Conservation (phyloP, 2,113 vertebrate species). For the Carassius auratus region DNA sequence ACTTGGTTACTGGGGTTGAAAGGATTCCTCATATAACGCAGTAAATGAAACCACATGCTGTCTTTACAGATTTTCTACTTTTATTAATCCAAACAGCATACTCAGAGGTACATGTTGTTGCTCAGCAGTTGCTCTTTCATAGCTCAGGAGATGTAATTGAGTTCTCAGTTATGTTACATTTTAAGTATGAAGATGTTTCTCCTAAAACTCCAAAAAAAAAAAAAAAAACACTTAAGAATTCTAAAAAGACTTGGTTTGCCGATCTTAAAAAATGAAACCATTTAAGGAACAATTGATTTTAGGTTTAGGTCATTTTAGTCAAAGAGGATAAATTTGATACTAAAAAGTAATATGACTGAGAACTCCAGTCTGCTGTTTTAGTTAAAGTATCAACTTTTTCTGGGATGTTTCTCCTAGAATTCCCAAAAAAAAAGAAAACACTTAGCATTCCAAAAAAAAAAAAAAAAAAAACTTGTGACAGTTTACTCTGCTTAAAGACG, state of each 20-base stretch:
- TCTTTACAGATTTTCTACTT: slow-evolving; percentile 40
- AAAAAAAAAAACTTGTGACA: too few species aligned
- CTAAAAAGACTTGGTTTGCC: neutral
- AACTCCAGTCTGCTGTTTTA: too few species aligned
- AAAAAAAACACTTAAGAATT: neutral
- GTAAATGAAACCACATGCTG: slow-evolving; percentile 71
- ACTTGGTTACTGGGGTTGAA: slow-evolving; percentile 67
- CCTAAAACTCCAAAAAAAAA: neutral
- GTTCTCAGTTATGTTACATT: neutral
- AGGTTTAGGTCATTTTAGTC: neutral
- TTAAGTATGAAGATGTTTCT: neutral
- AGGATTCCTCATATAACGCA: slow-evolving; percentile 62
- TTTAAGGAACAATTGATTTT: neutral
- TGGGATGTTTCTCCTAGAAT: too few species aligned
- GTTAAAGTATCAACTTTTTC: too few species aligned
- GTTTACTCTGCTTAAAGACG: too few species aligned
- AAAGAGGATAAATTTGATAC: too few species aligned
- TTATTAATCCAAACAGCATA: slow-evolving; percentile 37
- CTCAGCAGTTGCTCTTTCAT: neutral
- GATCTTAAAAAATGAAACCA: neutral
- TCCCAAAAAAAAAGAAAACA: too few species aligned
- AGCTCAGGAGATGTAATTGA: neutral
- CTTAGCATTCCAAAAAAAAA: too few species aligned
- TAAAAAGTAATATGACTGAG: too few species aligned
- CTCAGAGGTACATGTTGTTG: neutral